phyloP scores from a whole-genome alignment of 2,888 invertebrate species.

The Lasioglossum vierecki region DNA sequence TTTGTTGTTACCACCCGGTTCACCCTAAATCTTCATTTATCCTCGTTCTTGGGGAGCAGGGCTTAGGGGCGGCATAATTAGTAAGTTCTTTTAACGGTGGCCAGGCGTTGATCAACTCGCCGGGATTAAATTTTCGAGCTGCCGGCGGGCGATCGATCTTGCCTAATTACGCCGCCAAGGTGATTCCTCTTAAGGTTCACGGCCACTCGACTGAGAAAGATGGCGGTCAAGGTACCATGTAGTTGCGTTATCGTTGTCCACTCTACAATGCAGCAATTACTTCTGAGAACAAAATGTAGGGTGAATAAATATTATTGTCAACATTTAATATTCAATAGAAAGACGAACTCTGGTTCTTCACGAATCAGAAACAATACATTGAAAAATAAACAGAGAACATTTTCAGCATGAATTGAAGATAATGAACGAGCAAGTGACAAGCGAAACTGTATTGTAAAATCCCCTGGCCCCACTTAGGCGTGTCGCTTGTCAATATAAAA shows the following conservation, averaged over 20 bases:
- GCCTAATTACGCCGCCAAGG: conserved; percentile 43
- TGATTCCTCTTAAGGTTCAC: conserved; percentile 33
- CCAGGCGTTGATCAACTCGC: conserved; percentile 43
- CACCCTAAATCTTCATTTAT: conserved; percentile 47
- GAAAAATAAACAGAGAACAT: background rate
- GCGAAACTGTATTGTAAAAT: background rate
- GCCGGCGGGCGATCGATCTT: conserved; percentile 44
- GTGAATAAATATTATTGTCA: too few species aligned
- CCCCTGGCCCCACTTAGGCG: background rate
- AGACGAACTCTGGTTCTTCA: too few species aligned
- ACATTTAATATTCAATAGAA: too few species aligned
- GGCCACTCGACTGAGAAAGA: background rate
- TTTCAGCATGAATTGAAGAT: too few species aligned
- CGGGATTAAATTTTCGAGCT: conserved; percentile 50
- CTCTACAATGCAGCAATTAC: background rate
- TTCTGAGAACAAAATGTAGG: too few species aligned
- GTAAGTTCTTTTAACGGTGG: conserved; percentile 47
- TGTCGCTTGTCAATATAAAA: background rate
- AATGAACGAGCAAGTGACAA: background rate
- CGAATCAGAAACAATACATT: background rate
- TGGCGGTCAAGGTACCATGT: background rate
- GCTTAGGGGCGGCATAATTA: conserved; percentile 51
- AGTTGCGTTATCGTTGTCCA: background rate
- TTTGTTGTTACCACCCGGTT: conserved; percentile 20
- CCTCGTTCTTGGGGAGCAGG: conserved; percentile 21